Evolutionary conservation across 2,113 vertebrate genomes (phyloP).

Genomic region (Nymphicus hollandicus): DNA sequence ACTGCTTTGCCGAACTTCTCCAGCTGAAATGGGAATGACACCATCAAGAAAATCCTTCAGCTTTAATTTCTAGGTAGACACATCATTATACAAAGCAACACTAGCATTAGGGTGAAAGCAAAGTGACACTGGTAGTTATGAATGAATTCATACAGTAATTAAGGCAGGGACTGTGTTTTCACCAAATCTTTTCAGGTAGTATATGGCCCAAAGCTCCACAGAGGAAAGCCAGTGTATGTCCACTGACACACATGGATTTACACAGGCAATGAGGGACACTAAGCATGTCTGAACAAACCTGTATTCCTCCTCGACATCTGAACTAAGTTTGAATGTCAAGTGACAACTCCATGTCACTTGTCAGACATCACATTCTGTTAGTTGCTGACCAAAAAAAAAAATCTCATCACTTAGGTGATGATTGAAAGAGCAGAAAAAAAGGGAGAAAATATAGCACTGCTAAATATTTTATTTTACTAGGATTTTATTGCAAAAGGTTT

Average conservation of each 20-base stretch:
- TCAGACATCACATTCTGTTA: neutral
- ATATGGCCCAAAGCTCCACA: neutral
- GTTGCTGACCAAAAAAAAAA: neutral
- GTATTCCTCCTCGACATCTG: neutral
- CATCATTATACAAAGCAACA: neutral
- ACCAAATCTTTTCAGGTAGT: neutral
- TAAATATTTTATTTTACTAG: slow-evolving; percentile 73
- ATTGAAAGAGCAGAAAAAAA: slow-evolving; percentile 32
- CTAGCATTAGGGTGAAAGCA: neutral
- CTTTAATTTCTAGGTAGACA: neutral
- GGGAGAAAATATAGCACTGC: slow-evolving; percentile 56
- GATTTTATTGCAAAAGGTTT: slow-evolving; percentile 73
- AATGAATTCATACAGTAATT: neutral
- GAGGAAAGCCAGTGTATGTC: neutral
- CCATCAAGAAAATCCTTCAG: neutral
- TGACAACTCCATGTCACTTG: neutral
- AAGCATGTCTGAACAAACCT: neutral
- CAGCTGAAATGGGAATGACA: slow-evolving; percentile 79
- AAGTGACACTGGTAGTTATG: accelerated
- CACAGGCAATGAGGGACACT: neutral
- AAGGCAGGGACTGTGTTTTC: neutral
- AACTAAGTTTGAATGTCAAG: neutral
- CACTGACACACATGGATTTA: neutral
- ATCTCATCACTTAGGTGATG: slow-evolving; percentile 1
- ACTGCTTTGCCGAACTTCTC: slow-evolving; percentile 98